These are phyloP conservation scores for Sminthopsis crassicaudata DNA, from an alignment of 2,113 vertebrate species.

Conservation along the genomic window DNA sequence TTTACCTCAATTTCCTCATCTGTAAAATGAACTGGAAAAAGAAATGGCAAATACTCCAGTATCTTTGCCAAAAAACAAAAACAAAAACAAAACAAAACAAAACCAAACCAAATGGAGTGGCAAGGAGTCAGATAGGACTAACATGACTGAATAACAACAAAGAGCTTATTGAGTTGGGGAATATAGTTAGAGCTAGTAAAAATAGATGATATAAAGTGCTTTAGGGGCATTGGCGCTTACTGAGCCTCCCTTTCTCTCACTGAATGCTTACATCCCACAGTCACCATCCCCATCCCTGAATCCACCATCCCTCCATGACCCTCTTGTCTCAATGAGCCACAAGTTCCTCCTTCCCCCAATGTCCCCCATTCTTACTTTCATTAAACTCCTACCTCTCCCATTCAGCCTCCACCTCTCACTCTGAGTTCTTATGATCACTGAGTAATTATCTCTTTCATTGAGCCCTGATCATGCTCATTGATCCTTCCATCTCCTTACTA, in stretches of 20 bases:
- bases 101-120: not conserved
- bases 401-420: not conserved
- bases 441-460: not conserved
- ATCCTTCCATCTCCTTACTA: too few relatives aligned
- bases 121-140: not conserved
- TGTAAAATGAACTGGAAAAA: not conserved
- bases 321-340: not conserved
- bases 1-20: not conserved
- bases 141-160: not conserved
- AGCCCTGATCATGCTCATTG: not conserved
- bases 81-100: too few relatives aligned
- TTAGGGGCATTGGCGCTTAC: not conserved
- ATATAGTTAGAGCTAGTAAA: not conserved
- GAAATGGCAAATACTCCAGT: not conserved
- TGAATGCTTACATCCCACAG: too few relatives aligned
- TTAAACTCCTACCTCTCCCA: not conserved
- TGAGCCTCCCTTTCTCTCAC: not conserved
- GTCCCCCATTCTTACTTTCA: too few relatives aligned
- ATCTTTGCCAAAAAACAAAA: too few relatives aligned
- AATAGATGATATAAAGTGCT: not conserved
- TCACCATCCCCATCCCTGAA: not conserved
- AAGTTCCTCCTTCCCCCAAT: not conserved
- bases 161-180: not conserved
- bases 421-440: not conserved
- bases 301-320: not conserved